A percentile compares a stretch with the other conserved stretches of the same genome.
phyloP scores from a whole-genome alignment of 2,113 vertebrate genomes.

The Calidris pygmaea region DNA sequence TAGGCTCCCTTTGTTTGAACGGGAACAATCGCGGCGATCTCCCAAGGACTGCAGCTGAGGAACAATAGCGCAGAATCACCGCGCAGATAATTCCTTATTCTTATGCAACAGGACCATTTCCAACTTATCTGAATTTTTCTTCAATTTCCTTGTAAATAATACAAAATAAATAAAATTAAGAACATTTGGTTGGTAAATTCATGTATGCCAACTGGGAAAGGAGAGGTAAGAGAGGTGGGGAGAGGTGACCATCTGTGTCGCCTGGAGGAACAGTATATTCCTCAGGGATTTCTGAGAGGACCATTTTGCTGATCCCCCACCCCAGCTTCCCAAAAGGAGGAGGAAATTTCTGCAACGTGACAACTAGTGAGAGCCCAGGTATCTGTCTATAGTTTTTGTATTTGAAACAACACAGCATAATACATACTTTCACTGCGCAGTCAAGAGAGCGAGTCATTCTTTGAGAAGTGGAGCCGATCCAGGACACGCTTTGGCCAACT shows the following conservation, averaged over 20 bases:
- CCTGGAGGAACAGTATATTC: not conserved
- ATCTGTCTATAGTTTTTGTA: accelerated
- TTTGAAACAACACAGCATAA: not conserved
- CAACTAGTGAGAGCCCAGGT: not conserved
- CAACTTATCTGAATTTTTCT: not conserved
- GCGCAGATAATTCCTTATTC: not conserved
- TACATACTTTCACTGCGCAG: not conserved
- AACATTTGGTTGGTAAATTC: not conserved
- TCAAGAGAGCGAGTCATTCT: not conserved
- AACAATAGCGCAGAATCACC: not conserved
- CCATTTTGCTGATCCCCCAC: not conserved
- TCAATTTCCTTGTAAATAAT: not conserved
- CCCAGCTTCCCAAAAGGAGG: not conserved
- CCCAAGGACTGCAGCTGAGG: slow-evolving; percentile 32
- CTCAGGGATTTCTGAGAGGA: not conserved
- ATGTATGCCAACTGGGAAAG: not conserved
- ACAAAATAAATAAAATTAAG: not conserved
- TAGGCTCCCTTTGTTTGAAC: slow-evolving; percentile 1
- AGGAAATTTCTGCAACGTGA: not conserved
- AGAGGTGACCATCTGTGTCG: not conserved
- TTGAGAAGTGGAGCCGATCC: not conserved
- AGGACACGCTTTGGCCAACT: not conserved
- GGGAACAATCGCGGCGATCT: not conserved
- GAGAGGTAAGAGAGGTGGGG: not conserved
- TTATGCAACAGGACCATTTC: not conserved